Evolutionary conservation across 2,113 vertebrate genomes (phyloP).

Genomic region (Platysteira castanea): DNA sequence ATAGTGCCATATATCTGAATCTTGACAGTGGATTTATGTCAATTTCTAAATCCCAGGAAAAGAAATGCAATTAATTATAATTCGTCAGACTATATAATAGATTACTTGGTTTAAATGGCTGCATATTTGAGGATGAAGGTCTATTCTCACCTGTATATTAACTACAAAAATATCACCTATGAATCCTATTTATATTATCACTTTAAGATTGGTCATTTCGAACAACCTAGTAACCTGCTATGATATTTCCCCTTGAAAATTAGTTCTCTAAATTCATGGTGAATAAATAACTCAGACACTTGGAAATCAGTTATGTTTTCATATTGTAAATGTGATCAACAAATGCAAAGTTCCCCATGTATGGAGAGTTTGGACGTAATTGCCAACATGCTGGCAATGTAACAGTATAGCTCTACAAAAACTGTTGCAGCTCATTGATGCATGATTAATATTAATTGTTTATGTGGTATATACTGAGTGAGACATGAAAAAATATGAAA

Average conservation of each 20-base stretch:
- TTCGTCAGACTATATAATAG: background rate
- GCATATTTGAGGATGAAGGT: background rate
- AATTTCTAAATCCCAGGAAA: background rate
- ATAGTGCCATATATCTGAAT: background rate
- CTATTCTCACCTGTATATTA: background rate
- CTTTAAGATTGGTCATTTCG: background rate
- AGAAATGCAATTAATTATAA: background rate
- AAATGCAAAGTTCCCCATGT: background rate
- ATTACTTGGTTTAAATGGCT: background rate
- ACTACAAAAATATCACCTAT: background rate
- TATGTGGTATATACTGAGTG: background rate
- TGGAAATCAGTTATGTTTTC: background rate
- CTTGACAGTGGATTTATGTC: background rate
- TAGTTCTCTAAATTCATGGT: background rate
- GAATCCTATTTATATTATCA: background rate
- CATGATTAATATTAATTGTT: slow-evolving; percentile 4
- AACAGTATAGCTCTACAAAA: slow-evolving; percentile 18
- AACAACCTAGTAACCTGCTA: background rate
- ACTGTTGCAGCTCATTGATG: slow-evolving; percentile 25
- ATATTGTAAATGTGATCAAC: background rate
- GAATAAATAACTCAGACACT: background rate
- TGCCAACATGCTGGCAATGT: slow-evolving; percentile 6
- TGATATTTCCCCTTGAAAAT: background rate
- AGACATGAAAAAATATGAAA: background rate
- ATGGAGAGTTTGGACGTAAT: background rate